Evolutionary conservation across 2,797 vertebrate species (phyloP), one percentile per base, ranked within the genome.

Genomic region (Girardinus metallicus): DNA sequence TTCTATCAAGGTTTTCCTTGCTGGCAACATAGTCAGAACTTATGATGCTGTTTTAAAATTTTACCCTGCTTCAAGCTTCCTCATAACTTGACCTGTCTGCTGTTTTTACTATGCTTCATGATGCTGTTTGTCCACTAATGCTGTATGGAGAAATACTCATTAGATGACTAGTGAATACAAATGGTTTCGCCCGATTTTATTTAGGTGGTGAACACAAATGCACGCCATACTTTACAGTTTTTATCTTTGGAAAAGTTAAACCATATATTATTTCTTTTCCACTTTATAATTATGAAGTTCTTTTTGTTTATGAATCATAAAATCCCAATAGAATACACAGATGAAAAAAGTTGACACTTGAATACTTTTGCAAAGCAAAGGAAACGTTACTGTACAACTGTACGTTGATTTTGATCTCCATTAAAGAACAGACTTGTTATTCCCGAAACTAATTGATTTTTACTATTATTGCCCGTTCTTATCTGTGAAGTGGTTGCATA

Each of bases 401-500:
- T 49, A 41, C 13, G 57, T 72, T 8, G 34, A 21, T 49, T n/a
- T 41, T 80, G 15, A 80, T 81, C 57, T 70, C 71, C 23, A 2
- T 75, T 39, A 81, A 82, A 75, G 36, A n/a, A 11, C 64, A 77
- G 57, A 75, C 39, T 49, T 26, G 34, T 26, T 74, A 31, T 82
- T 78, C 57, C 47, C 70, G 29, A 68, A 79, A 83, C 81, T 92
- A 89, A 91, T 85, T 72, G 43, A 80, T 75, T 75, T 71, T 86
- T 60, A 85, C 74, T 85, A 76, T 89, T 46, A 75, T 80, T 87
- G 74, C 85, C 75, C 70, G 10, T 86, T 89, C 78, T 80, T 85
- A 84, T 90, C 83, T 76, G 73, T 82, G 73, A 90, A 96, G 96
- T 96, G 87, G 95, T 96, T 82, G 93, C 96, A 62, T 96, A 95